Conservation (phyloP, 1,140 invertebrate species). For the Pseudomyrmex gracilis region DNA sequence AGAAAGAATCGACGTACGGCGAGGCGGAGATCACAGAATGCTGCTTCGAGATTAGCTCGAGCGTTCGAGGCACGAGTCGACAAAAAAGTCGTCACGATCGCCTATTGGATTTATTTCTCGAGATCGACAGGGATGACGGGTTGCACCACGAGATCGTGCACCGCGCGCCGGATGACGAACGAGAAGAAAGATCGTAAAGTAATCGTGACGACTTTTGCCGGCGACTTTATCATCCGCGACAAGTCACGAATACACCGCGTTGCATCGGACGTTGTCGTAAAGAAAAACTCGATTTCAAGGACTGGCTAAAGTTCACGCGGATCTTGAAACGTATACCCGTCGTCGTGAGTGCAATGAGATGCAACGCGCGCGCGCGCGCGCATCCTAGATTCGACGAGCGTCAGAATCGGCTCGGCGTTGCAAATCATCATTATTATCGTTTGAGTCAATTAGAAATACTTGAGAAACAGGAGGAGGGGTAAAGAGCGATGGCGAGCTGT, state of each 20-base stretch:
- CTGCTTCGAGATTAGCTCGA: neutral
- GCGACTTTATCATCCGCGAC: constrained; percentile 47
- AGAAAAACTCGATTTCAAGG: constrained; percentile 66
- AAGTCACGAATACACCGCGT: constrained; percentile 63
- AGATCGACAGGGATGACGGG: constrained; percentile 28
- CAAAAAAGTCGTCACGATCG: constrained; percentile 1
- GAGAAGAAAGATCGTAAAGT: constrained; percentile 18
- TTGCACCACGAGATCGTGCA: constrained; percentile 22
- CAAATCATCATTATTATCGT: constrained; percentile 51
- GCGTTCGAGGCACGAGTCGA: constrained; percentile 3
- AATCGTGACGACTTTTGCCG: constrained; percentile 58
- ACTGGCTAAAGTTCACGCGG: constrained; percentile 70
- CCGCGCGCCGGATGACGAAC: neutral
- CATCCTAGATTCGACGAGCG: constrained; percentile 26
- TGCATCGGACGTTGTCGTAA: constrained; percentile 27
- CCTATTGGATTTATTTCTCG: constrained; percentile 26
- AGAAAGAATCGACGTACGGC: too few species aligned
- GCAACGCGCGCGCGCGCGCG: constrained; percentile 6
- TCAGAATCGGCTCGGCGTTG: constrained; percentile 52
- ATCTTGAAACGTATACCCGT: constrained; percentile 32
- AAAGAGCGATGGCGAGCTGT: constrained; percentile 12
- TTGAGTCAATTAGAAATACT: constrained; percentile 59
- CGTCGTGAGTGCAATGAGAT: constrained; percentile 29
- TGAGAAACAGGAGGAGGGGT: constrained; percentile 60
- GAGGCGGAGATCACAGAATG: too few species aligned